Evolutionary conservation across 2,113 vertebrate species (phyloP), one percentile per base, ranked within the genome.

Genomic region (Procavia capensis): DNA sequence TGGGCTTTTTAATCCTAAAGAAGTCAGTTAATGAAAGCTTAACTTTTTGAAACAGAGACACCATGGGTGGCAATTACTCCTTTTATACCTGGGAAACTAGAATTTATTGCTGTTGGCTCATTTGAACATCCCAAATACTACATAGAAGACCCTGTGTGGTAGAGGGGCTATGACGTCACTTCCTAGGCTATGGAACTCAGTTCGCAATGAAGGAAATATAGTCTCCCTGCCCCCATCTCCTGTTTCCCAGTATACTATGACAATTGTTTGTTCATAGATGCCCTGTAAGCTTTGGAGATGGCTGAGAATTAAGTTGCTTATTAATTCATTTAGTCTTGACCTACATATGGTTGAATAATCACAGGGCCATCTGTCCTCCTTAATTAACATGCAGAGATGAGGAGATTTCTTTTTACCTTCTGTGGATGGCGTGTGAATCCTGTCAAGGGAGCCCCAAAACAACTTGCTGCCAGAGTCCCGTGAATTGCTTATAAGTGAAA

Each of bases 321-420:
- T 96, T 95, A 97, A 97, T 97, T 97, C 92, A 97, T 96, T 96
- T 95, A 94, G 97, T 96, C 94, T 96, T 97, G 97, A 97, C 97
- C 97, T 97, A 97, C 88, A 97, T 97, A 95, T 96, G 96, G 95
- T 86, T 85, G 95, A 95, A 87, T 97, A 94, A 97, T 97, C 97
- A 96, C 95, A 90, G 91, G 91, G 94, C 97, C 97, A 96, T 97
- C 97, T 97, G 97, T 96, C 96, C 87, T 92, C 79, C 93, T 94
- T 97, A 96, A 96, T 97, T 97, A 96, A 95, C 93, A 92, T 83
- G 96, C 95, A 95, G 94, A 94, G 93, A 95, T 66, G 91, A 95
- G 79, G 95, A 70, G 85, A 80, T 88, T 92, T 88, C 93, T 95
- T 50, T 47, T 78, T 88, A 79, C 80, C 88, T 85, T 96, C 88